These are phyloP conservation scores for Xylota segnis DNA, from an alignment of 2,888 invertebrate genomes.

Conservation along the genomic window DNA sequence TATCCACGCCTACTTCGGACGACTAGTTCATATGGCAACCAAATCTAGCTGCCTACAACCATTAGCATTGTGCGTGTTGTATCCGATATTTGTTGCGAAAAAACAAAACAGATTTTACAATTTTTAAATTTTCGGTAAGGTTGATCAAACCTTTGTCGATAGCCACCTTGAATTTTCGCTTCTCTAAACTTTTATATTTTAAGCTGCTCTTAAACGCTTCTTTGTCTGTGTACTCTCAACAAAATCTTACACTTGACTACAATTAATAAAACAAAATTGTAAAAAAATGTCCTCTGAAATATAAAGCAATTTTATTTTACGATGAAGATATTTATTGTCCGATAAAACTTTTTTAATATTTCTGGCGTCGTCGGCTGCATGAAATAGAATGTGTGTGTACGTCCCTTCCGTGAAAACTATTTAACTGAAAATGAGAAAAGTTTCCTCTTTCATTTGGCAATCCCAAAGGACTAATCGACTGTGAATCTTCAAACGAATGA, in stretches of 20 bases:
- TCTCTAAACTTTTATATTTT: background rate
- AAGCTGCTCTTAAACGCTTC: no score
- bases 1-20: no score
- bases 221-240: no score
- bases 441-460: conserved; percentile 16
- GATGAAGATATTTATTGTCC: conserved; percentile 3
- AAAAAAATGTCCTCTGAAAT: background rate
- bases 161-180: no score
- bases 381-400: conserved; percentile 20
- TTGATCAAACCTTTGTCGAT: no score
- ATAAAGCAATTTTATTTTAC: background rate
- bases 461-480: conserved; percentile 28
- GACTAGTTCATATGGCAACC: no score
- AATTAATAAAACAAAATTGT: background rate
- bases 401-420: conserved; percentile 27
- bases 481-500: conserved; percentile 44
- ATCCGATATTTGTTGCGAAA: no score
- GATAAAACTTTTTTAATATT: conserved; percentile 56
- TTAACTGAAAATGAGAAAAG: conserved; percentile 48
- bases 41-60: no score
- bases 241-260: background rate
- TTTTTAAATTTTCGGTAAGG: no score
- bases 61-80: no score
- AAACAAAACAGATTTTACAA: no score
- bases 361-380: conserved; percentile 27